phyloP scores from a whole-genome alignment of 2,797 vertebrate species.

The Schizothorax lantsangensis region DNA sequence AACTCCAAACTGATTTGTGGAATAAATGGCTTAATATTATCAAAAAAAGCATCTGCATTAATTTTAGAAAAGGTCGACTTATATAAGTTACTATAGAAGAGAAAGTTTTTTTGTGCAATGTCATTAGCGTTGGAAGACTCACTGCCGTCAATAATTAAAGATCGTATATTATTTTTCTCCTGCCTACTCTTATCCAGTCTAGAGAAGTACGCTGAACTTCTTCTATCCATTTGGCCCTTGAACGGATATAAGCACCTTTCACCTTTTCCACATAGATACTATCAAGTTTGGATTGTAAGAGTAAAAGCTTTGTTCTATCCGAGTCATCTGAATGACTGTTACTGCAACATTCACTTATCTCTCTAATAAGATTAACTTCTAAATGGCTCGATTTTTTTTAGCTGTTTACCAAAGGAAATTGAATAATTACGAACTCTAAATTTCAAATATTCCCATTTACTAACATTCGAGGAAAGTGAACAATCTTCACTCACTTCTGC shows the following conservation, averaged over 20 bases:
- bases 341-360: background rate
- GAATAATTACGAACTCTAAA: background rate
- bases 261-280: too few species aligned
- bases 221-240: background rate
- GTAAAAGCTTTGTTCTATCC: too few species aligned
- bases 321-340: background rate
- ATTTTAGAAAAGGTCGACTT: too few species aligned
- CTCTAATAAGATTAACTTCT: slow-evolving; percentile 3
- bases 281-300: background rate
- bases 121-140: too few species aligned
- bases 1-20: too few species aligned
- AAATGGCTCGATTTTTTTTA: background rate
- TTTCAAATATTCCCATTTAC: background rate
- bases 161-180: too few species aligned
- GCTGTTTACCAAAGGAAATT: background rate
- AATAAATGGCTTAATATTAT: too few species aligned
- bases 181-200: too few species aligned
- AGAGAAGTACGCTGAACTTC: background rate
- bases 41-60: too few species aligned
- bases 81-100: too few species aligned
- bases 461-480: background rate
- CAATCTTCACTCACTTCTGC: background rate
- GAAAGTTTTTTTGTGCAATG: too few species aligned
- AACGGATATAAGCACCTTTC: background rate
- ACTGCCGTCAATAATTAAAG: too few species aligned